Evolutionary conservation across 2,113 vertebrate species (phyloP), one percentile per base, ranked within the genome.

Genomic region (Ceyx cyanopectus): DNA sequence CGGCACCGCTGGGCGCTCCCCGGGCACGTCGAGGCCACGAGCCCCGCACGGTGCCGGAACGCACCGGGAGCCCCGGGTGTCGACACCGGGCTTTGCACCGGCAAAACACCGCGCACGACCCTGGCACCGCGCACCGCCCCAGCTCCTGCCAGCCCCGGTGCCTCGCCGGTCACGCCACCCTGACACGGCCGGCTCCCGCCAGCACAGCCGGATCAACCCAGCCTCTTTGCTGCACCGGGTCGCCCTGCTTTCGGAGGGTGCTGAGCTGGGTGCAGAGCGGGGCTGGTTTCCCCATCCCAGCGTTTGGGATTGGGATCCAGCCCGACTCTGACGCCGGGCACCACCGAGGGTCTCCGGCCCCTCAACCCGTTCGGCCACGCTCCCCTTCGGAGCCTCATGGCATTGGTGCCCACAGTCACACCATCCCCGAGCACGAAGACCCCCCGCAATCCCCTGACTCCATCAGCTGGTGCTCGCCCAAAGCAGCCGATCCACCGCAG

Each of bases 111-210:
- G 3, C 12, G 3, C n/a, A 2, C 3, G 3, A 45, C 66, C 65
- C 50, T 2, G 16, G 32, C 32, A n/a, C 45, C 19, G 2, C 3
- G 3, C 9, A 0, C 6, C 12, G 22, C 22, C 7, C 9, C 2
- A 10, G 17, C 26, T 54, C 34, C 53, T 8, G 1, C 14, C 34
- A 5, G 37, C 46, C 22, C 18, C 5, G 7, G 10, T 5, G 40
- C 8, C 11, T 5, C 17, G 1, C 34, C 0, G 6, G 34, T 14
- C 2, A 12, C 2, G 5, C 3, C 53, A 19, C 22, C 14, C 45
- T 1, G 4, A 30, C 56, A 9, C 0, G 12, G 37, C 73, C 14
- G 3, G n/a, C n/a, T 23, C 32, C 45, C 8, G 46, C 45, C 3
- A 3, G 6, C 61, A 13, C 66, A 19, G 16, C n/a, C 3, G 4